Evolutionary conservation across 1,140 invertebrate species (phyloP), one percentile per base, ranked within the genome.

Genomic region (Sitophilus oryzae): DNA sequence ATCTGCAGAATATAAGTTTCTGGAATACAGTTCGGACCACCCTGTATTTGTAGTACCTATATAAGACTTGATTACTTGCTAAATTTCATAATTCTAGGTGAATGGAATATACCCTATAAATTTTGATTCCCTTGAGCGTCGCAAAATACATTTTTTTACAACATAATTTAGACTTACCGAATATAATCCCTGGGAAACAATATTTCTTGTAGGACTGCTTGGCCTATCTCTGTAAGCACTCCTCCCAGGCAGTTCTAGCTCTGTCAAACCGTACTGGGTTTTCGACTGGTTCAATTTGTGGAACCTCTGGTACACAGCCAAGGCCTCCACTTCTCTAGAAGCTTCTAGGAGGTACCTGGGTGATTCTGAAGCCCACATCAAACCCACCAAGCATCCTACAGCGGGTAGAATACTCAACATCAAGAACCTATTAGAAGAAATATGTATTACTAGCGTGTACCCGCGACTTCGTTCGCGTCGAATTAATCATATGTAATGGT

Each of bases 341-440:
- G 79, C 81, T 58, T 87, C 81, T 3, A 86, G 71, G 0, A 86
- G 73, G 64, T 84, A 90, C 5, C 87, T 74, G 1, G 88, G 87
- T 40, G 88, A 90, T 70, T 92, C 89, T 9, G 85, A 87, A 44
- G 88, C 78, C 74, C 86, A 84, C 43, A 86, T 78, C 19, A 91
- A 76, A 6, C 84, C 78, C 16, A 84, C 66, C 0, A 85, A 79
- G 1, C 88, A 83, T 3, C 79, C 76, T 1, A 89, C 70, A 35
- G 85, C 82, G 0, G 88, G 88, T 34, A 89, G 63, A n/a, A 82
- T 81, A 66, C 85, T 88, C 0, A 89, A 67, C 38, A 67, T 61
- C 3, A 67, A 46, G 36, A 65, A 66, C 23, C 54, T 56, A 35
- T n/a, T n/a, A n/a, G n/a, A n/a, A n/a, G n/a, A n/a, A n/a, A n/a